These are phyloP conservation scores for Latrodectus geometricus DNA, from an alignment of 1,140 invertebrate species.

Conservation along the genomic window DNA sequence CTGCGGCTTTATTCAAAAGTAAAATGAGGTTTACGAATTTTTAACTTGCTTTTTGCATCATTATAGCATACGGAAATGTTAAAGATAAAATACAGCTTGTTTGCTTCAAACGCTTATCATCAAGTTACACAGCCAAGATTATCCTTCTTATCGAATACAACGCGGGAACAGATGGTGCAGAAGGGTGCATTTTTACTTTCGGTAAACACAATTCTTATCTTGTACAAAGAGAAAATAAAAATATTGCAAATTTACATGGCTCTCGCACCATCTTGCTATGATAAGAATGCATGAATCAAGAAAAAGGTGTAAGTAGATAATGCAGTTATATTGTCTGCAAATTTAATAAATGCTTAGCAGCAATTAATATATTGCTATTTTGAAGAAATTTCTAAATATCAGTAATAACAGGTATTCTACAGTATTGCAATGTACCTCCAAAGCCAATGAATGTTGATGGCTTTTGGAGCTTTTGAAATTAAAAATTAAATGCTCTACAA, in stretches of 20 bases:
- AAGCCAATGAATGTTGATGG: too few species aligned
- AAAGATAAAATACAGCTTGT: constrained; percentile 46
- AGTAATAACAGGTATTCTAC: too few species aligned
- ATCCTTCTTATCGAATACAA: constrained; percentile 32
- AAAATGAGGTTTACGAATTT: neutral
- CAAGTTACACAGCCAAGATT: constrained; percentile 26
- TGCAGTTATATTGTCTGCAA: neutral
- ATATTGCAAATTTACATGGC: constrained; percentile 55
- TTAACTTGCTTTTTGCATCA: constrained; percentile 15
- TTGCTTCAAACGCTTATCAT: constrained; percentile 24
- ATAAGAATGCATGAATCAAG: constrained; percentile 18
- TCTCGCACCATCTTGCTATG: constrained; percentile 19
- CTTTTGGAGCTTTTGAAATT: too few species aligned
- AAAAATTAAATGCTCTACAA: too few species aligned
- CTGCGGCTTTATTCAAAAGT: neutral
- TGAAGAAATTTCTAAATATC: too few species aligned
- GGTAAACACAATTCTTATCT: constrained; percentile 52
- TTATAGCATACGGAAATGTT: constrained; percentile 33
- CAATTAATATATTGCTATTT: too few species aligned
- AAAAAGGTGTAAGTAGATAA: neutral
- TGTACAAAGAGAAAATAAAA: constrained; percentile 51
- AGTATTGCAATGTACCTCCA: too few species aligned
- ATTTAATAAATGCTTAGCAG: neutral
- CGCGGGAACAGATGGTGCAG: constrained; percentile 43
- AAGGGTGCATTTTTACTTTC: constrained; percentile 56